Conservation (phyloP, 1,140 invertebrate genomes). For the Bombus haemorrhoidalis region DNA sequence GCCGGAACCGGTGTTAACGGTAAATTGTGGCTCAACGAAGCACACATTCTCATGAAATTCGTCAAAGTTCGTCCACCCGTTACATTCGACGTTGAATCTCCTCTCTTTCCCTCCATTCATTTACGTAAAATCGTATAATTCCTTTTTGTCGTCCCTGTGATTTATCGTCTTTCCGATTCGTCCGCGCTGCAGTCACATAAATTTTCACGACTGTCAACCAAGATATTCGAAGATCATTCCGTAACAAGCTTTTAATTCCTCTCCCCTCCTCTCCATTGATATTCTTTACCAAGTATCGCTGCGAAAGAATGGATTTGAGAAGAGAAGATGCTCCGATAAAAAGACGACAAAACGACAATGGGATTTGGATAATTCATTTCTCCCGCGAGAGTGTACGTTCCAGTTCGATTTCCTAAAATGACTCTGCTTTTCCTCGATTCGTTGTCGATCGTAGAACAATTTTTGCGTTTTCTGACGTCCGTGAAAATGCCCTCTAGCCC, state of each 20-base stretch:
- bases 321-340: neutral
- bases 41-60: constrained; percentile 20
- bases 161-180: neutral
- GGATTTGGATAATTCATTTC: neutral
- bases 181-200: neutral
- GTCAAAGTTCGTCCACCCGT: neutral
- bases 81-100: no score
- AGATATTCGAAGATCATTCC: neutral
- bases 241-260: neutral
- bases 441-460: neutral
- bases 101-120: neutral
- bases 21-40: neutral
- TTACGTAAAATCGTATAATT: constrained; percentile 8
- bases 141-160: neutral
- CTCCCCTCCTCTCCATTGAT: neutral
- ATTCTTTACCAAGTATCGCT: neutral
- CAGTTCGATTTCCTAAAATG: constrained; percentile 11
- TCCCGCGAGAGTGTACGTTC: neutral
- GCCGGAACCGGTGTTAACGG: neutral
- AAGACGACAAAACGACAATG: neutral
- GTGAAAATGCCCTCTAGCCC: neutral
- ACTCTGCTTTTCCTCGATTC: neutral
- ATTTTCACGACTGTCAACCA: neutral
- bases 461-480: neutral
- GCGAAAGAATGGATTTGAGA: neutral